These are phyloP conservation scores for Lacanobia wlatinum DNA, from an alignment of 2,888 invertebrate species.

Conservation along the genomic window DNA sequence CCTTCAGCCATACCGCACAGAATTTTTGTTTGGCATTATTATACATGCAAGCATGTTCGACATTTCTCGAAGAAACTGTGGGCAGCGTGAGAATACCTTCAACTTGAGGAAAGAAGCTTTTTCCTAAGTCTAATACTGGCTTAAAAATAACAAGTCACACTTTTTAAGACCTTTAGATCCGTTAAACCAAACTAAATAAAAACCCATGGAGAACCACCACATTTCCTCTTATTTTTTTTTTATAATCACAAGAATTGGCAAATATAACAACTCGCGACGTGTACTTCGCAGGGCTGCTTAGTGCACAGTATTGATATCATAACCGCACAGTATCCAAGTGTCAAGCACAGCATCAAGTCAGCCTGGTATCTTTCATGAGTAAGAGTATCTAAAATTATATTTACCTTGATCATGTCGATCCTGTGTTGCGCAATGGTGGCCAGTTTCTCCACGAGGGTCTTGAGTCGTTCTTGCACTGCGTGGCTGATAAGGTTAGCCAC, in stretches of 20 bases:
- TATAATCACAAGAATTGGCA: neutral
- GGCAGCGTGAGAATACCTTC: neutral
- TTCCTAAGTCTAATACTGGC: no score
- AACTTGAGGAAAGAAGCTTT: no score
- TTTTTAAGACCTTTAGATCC: no score
- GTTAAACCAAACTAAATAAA: no score
- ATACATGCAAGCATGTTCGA: no score
- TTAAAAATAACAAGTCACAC: no score
- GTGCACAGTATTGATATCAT: neutral
- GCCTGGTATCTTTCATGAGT: neutral
- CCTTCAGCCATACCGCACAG: no score
- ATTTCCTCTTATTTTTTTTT: neutral
- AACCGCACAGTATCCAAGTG: neutral
- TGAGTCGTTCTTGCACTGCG: slow-evolving; percentile 98
- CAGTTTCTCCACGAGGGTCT: slow-evolving; percentile 97
- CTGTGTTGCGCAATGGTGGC: slow-evolving; percentile 98
- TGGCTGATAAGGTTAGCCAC: slow-evolving; percentile 98
- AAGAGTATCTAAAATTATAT: neutral
- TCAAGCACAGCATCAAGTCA: neutral
- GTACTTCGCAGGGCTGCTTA: neutral
- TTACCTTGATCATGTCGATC: slow-evolving; percentile 96
- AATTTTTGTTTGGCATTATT: no score
- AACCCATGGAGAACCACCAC: neutral
- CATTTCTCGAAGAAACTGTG: neutral
- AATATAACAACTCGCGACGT: neutral